These are phyloP conservation scores for Cossypha caffra DNA, from an alignment of 2,797 vertebrate species.

Conservation along the genomic window DNA sequence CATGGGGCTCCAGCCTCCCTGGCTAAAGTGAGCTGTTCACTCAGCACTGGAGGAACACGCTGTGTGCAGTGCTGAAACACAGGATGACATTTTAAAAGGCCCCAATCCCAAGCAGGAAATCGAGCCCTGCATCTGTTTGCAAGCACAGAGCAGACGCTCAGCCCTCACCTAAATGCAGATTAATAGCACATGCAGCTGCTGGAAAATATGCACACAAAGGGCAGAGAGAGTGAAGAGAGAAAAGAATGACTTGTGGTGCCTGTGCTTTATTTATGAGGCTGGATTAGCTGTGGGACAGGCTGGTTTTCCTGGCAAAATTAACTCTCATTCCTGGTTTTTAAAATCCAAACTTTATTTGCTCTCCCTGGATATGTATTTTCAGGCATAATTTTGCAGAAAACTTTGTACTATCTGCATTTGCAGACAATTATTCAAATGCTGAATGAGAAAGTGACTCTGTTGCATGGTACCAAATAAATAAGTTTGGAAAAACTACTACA, in stretches of 20 bases:
- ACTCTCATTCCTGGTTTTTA: neutral
- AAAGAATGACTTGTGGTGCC: neutral
- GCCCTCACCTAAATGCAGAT: constrained; percentile 36
- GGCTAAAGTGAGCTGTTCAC: neutral
- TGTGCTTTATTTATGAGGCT: neutral
- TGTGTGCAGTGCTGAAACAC: neutral
- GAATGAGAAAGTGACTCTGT: neutral
- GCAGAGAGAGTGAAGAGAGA: neutral
- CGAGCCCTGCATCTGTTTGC: neutral
- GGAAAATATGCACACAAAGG: neutral
- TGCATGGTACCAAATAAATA: neutral
- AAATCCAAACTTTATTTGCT: neutral
- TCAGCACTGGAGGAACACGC: neutral
- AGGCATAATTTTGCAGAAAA: neutral
- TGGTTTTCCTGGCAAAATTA: neutral
- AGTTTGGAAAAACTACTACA: neutral
- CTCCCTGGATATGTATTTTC: neutral
- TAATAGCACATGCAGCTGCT: constrained; percentile 7
- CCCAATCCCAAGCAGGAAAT: neutral
- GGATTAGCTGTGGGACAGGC: neutral
- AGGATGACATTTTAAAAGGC: constrained; percentile 26
- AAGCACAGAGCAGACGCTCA: neutral
- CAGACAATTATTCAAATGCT: neutral
- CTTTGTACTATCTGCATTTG: neutral
- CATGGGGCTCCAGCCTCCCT: neutral